Percentiles rank a stretch among this genome's conserved stretches.
Conservation (phyloP, 2,113 vertebrate genomes). For the Tretioscincus oriximinensis region DNA sequence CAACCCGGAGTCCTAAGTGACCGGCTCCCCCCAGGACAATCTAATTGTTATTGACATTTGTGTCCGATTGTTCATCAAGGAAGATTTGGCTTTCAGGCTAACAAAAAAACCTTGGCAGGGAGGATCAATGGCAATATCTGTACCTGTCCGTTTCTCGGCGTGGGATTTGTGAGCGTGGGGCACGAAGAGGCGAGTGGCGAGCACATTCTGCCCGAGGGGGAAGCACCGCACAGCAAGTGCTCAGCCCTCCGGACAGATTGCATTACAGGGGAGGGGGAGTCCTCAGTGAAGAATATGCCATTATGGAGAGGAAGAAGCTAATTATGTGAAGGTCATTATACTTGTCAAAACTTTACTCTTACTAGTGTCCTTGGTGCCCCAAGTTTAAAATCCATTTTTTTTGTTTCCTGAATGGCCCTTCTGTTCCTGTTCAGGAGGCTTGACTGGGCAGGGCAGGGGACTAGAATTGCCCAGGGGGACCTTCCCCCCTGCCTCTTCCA, state of each 20-base stretch:
- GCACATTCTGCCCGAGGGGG: conserved; percentile 11
- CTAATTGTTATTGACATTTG: conserved; percentile 85
- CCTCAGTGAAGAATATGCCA: conserved; percentile 55
- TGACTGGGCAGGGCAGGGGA: conserved; percentile 54
- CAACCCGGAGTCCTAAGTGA: conserved; percentile 78
- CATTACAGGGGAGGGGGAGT: conserved; percentile 32
- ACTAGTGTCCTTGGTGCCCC: conserved; percentile 61
- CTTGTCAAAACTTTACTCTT: conserved; percentile 71
- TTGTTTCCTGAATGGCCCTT: conserved; percentile 65
- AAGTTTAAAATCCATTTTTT: conserved; percentile 64
- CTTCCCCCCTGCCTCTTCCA: conserved; percentile 11
- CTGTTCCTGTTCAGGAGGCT: conserved; percentile 62
- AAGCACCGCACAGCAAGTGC: not conserved
- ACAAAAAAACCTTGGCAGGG: conserved; percentile 37
- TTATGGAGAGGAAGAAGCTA: conserved; percentile 58
- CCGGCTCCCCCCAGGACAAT: conserved; percentile 76
- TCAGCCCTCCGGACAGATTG: conserved; percentile 15
- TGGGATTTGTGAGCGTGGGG: conserved; percentile 4
- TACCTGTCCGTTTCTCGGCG: conserved; percentile 49
- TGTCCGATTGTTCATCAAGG: conserved; percentile 80
- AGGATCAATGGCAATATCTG: conserved; percentile 69
- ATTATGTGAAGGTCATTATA: conserved; percentile 70
- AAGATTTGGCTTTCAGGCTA: conserved; percentile 68
- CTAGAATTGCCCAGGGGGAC: conserved; percentile 35
- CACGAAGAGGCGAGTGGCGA: not conserved